Percentiles rank a stretch among this genome's conserved stretches.
Evolutionary conservation across 2,113 vertebrate genomes (phyloP).

Genomic region (Microtus ochrogaster): DNA sequence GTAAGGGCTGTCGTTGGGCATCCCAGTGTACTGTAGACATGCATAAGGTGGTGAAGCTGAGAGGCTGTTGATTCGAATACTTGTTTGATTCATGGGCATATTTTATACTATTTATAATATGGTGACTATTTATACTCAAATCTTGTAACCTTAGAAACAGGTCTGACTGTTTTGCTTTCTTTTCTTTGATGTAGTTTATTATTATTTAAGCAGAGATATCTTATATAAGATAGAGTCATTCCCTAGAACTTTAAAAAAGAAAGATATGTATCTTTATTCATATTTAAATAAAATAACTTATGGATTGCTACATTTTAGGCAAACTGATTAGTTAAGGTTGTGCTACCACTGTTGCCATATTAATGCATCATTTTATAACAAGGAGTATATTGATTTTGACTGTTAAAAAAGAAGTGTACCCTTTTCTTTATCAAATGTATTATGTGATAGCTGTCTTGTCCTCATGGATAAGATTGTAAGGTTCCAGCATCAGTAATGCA

Average conservation of each 20-base stretch:
- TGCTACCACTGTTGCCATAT: slow-evolving; percentile 23
- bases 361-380: slow-evolving; percentile 57
- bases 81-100: slow-evolving; percentile 47
- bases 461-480: neutral
- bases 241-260: neutral
- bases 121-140: slow-evolving; percentile 3
- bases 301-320: slow-evolving; percentile 43
- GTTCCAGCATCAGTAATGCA: slow-evolving; percentile 49
- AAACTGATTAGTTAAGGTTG: slow-evolving; percentile 49
- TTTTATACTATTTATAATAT: slow-evolving; percentile 51
- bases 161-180: neutral
- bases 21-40: slow-evolving; percentile 24
- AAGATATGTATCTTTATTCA: slow-evolving; percentile 17
- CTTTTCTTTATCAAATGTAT: slow-evolving; percentile 50
- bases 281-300: slow-evolving; percentile 32
- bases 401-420: slow-evolving; percentile 38
- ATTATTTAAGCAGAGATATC: slow-evolving; percentile 33
- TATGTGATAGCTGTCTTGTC: slow-evolving; percentile 20
- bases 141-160: slow-evolving; percentile 4
- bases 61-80: neutral
- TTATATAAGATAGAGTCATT: slow-evolving; percentile 20
- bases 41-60: neutral
- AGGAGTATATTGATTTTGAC: slow-evolving; percentile 62
- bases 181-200: slow-evolving; percentile 25
- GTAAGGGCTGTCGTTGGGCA: slow-evolving; percentile 18